A percentile compares a stretch with the other conserved stretches of the same genome.
Conservation (phyloP, 2,113 vertebrate species). For the Glareola pratincola region DNA sequence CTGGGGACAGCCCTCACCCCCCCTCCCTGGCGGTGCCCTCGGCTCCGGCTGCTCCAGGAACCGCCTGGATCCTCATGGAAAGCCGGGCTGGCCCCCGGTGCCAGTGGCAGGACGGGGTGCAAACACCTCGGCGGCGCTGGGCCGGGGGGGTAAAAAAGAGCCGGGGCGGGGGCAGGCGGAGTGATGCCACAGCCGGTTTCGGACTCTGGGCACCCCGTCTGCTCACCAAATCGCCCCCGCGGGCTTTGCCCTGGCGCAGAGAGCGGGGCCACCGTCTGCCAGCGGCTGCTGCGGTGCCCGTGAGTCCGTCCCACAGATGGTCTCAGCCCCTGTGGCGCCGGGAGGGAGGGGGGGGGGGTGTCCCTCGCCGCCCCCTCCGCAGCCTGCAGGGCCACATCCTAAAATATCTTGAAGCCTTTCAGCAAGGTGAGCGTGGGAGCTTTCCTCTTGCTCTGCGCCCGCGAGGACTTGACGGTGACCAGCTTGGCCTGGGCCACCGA, state of each 20-base stretch:
- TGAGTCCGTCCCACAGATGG: neutral
- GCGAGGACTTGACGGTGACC: slow-evolving; percentile 89
- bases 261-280: fast-evolving
- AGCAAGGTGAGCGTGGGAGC: slow-evolving; percentile 88
- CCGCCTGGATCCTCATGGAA: neutral
- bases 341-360: too few species aligned
- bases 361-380: neutral
- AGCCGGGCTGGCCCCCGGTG: fast-evolving
- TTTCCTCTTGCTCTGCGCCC: slow-evolving; percentile 90
- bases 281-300: fast-evolving
- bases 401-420: slow-evolving; percentile 94
- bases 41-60: neutral
- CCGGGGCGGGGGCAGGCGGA: neutral
- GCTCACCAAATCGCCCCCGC: fast-evolving
- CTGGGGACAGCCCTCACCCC: neutral
- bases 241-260: fast-evolving
- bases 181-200: fast-evolving
- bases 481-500: slow-evolving; percentile 88
- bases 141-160: neutral
- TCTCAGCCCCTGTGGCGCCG: neutral
- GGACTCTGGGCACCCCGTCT: neutral
- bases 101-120: neutral
- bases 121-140: fast-evolving
- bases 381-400: neutral
- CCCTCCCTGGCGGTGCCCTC: fast-evolving